These are phyloP conservation scores for Pseudochirops cupreus DNA, from an alignment of 2,797 vertebrate genomes.

Conservation along the genomic window DNA sequence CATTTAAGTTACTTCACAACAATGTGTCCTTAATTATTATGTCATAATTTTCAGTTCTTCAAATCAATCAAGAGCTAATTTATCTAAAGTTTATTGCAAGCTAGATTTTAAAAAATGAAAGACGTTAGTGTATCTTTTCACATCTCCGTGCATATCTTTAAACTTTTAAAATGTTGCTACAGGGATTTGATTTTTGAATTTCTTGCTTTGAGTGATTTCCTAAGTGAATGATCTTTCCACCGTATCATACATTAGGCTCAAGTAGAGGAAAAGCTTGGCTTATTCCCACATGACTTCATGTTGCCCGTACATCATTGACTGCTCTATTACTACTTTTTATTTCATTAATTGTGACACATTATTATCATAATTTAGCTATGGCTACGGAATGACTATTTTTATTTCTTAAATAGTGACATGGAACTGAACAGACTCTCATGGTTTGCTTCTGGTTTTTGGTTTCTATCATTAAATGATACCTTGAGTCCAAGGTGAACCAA, in stretches of 20 bases:
- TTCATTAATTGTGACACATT: not conserved
- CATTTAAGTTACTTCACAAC: not conserved
- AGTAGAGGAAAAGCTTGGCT: not conserved
- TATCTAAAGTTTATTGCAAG: constrained; percentile 26
- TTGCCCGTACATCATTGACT: no score
- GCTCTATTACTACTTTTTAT: not conserved
- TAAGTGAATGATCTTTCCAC: not conserved
- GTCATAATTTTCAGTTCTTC: constrained; percentile 40
- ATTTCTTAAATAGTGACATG: constrained; percentile 32
- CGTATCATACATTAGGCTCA: not conserved
- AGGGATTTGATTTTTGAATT: not conserved
- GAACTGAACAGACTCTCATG: not conserved
- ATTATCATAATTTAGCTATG: not conserved
- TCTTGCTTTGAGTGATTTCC: not conserved
- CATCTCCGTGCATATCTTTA: constrained; percentile 37
- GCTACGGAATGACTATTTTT: constrained; percentile 40
- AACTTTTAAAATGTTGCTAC: constrained; percentile 47
- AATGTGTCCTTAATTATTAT: constrained; percentile 39
- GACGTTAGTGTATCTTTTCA: constrained; percentile 22
- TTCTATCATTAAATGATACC: not conserved
- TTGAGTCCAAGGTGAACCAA: constrained; percentile 35
- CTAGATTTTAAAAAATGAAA: constrained; percentile 9
- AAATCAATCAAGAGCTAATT: constrained; percentile 48
- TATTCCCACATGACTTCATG: no score
- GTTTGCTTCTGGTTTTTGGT: constrained; percentile 33